A percentile compares a stretch with the other conserved stretches of the same genome.
phyloP scores from a whole-genome alignment of 2,888 invertebrate genomes.

The Gisinianus flammeolus region DNA sequence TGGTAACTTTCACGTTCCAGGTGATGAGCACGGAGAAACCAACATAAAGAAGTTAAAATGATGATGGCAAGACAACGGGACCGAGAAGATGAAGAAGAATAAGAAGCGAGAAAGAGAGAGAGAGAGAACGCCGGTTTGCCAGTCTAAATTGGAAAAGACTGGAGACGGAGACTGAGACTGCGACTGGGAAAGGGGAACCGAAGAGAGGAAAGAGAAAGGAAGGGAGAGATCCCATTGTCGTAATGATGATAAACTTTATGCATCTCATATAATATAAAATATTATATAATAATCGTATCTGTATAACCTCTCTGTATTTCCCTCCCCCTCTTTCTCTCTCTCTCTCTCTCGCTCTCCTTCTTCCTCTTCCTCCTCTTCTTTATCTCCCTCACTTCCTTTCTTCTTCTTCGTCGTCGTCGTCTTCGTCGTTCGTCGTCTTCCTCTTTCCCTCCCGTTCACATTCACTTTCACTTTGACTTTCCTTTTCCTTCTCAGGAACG shows the following conservation, averaged over 20 bases:
- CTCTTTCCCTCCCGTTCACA: neutral
- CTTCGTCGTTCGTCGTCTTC: neutral
- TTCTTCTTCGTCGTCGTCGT: neutral
- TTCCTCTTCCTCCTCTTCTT: neutral
- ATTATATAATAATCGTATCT: neutral
- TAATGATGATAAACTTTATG: constrained; percentile 17
- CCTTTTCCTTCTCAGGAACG: too few relatives aligned
- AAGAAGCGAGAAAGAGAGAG: neutral
- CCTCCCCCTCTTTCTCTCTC: neutral
- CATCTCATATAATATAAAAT: neutral
- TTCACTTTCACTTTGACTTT: too few relatives aligned
- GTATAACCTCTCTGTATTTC: neutral
- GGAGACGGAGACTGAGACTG: too few relatives aligned
- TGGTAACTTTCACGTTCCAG: neutral
- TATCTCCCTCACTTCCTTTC: neutral
- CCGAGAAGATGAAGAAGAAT: neutral
- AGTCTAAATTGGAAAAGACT: neutral
- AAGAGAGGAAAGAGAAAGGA: neutral
- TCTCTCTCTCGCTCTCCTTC: neutral
- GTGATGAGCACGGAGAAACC: constrained; percentile 9
- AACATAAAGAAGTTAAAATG: constrained; percentile 15
- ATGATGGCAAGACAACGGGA: constrained; percentile 6
- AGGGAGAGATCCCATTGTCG: neutral
- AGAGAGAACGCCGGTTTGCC: neutral
- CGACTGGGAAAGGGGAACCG: neutral